Conservation (phyloP, 2,113 vertebrate species). For the Amazona vittata region DNA sequence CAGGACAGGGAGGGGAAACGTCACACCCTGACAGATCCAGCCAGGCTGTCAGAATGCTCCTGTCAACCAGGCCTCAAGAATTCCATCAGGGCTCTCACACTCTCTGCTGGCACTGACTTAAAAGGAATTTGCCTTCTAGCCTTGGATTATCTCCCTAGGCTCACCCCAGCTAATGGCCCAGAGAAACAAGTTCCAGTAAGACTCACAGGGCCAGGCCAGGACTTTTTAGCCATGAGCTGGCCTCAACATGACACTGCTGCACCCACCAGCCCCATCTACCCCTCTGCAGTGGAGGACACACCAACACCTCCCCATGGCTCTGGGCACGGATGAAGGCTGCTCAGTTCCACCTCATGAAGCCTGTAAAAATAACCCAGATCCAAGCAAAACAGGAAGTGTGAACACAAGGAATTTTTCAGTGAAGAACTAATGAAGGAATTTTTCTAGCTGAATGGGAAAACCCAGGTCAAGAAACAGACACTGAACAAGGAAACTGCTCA, state of each 20-base stretch:
- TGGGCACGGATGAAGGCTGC: background rate
- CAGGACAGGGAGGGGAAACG: background rate
- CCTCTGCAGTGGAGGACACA: rapidly evolving
- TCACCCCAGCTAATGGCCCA: background rate
- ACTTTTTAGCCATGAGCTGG: background rate
- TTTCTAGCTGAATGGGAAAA: background rate
- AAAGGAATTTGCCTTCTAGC: background rate
- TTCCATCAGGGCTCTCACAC: background rate
- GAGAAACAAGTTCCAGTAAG: background rate
- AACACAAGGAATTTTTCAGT: background rate
- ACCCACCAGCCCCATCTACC: background rate
- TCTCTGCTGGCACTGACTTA: background rate
- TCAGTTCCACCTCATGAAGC: background rate
- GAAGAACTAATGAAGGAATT: background rate
- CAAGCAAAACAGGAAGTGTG: background rate
- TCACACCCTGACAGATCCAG: background rate
- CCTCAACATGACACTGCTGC: background rate
- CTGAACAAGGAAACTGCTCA: background rate
- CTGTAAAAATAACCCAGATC: background rate
- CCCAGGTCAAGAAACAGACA: background rate
- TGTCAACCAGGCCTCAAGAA: background rate
- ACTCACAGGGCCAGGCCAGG: background rate
- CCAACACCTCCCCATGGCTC: background rate
- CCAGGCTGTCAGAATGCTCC: background rate
- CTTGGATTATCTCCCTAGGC: background rate